Evolutionary conservation across 1,140 invertebrate genomes (phyloP).

Genomic region (Drosophila pseudoobscura): DNA sequence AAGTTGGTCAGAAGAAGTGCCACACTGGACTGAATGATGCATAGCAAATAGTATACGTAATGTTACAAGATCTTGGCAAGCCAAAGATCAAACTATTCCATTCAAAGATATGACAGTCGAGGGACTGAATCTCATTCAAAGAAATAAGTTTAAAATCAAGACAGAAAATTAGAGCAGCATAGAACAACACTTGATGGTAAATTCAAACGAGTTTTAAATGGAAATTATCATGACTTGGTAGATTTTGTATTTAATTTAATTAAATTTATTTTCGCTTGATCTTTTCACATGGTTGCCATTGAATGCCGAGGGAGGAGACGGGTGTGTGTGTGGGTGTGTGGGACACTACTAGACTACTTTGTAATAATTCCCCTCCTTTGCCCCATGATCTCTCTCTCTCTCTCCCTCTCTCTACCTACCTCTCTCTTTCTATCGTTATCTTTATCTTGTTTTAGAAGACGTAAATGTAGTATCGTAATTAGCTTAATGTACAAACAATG

Average conservation of each 20-base stretch:
- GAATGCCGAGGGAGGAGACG: constrained; percentile 31
- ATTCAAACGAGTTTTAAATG: too few species aligned
- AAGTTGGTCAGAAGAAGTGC: constrained; percentile 27
- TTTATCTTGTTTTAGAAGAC: constrained; percentile 47
- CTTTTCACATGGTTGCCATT: constrained; percentile 65
- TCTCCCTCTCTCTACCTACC: background rate
- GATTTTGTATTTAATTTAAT: constrained; percentile 52
- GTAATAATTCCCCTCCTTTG: constrained; percentile 30
- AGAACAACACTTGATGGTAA: too few species aligned
- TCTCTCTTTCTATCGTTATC: constrained; percentile 1
- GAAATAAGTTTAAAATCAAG: constrained; percentile 1
- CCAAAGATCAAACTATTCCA: too few species aligned
- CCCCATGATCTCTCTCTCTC: constrained; percentile 2
- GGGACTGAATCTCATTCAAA: background rate
- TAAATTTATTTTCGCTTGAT: constrained; percentile 72
- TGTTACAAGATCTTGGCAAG: background rate
- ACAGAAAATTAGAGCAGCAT: background rate
- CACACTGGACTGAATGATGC: constrained; percentile 7
- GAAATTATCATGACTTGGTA: background rate
- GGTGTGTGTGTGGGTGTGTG: constrained; percentile 57
- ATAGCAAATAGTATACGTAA: constrained; percentile 36
- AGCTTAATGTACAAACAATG: constrained; percentile 62
- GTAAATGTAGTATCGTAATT: constrained; percentile 63
- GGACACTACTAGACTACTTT: constrained; percentile 72
- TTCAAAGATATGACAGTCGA: background rate